These are phyloP conservation scores for Lepisosteus oculatus DNA, from an alignment of 2,113 vertebrate genomes.

Conservation along the genomic window DNA sequence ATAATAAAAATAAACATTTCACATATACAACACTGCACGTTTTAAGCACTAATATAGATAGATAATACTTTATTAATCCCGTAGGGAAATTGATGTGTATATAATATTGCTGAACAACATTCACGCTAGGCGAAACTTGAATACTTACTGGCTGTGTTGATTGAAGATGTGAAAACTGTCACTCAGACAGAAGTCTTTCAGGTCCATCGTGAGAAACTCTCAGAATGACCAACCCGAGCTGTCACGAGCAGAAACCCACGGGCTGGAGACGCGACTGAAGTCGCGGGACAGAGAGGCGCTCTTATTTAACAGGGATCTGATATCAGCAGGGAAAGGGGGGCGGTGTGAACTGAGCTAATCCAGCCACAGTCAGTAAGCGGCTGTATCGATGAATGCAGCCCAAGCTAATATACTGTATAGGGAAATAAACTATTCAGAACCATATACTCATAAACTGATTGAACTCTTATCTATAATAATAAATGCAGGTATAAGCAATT, in stretches of 20 bases:
- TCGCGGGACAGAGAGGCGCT: not conserved
- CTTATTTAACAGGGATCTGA: conserved; percentile 38
- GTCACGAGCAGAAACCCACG: not conserved
- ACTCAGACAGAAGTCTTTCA: conserved; percentile 39
- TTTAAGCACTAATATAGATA: not conserved
- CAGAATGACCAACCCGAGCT: not conserved
- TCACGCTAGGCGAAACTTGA: not conserved
- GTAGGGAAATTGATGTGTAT: not conserved
- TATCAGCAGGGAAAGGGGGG: conserved; percentile 24
- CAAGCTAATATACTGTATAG: not conserved
- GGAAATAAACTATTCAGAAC: not conserved
- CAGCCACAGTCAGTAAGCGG: conserved; percentile 33
- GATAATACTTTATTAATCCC: not conserved
- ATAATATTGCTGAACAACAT: not conserved
- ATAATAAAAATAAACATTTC: not conserved
- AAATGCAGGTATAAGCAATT: too few species aligned
- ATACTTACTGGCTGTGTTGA: conserved; percentile 42
- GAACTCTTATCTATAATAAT: too few species aligned
- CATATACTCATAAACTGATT: too few species aligned
- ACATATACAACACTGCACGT: not conserved
- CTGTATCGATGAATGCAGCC: not conserved
- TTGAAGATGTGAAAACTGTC: conserved; percentile 37
- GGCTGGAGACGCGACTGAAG: not conserved
- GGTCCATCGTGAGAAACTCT: conserved; percentile 40
- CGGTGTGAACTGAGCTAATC: conserved; percentile 38